phyloP scores from a whole-genome alignment of 2,113 vertebrate species.

The Caranx ignobilis region DNA sequence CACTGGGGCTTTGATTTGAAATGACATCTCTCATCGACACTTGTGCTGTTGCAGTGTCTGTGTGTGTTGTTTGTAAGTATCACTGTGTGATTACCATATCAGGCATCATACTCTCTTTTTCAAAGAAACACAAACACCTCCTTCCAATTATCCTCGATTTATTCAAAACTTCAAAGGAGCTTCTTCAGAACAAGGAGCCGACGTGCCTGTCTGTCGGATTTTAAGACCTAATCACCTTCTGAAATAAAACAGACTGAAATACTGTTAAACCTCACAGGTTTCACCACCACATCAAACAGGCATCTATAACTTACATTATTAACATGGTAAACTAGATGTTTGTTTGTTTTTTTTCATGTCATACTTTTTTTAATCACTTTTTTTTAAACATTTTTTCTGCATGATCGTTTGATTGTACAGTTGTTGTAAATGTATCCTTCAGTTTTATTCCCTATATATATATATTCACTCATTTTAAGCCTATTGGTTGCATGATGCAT shows the following conservation, averaged over 20 bases:
- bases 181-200: not conserved
- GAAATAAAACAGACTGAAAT: not conserved
- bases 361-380: too few relatives aligned
- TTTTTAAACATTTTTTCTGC: too few relatives aligned
- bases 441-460: too few relatives aligned
- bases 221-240: not conserved
- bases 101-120: not conserved
- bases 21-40: not conserved
- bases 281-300: too few relatives aligned
- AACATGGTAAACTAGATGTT: too few relatives aligned
- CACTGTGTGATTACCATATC: not conserved
- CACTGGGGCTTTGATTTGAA: not conserved
- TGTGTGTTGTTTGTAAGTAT: not conserved
- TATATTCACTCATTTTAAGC: too few relatives aligned
- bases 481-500: too few relatives aligned
- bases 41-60: not conserved
- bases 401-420: too few relatives aligned
- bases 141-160: slow-evolving; percentile 7
- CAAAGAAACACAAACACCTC: not conserved
- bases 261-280: not conserved
- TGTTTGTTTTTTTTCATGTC: too few relatives aligned
- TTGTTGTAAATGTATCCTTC: too few relatives aligned
- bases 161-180: slow-evolving; percentile 21
- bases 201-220: not conserved
- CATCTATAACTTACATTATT: too few relatives aligned